These are phyloP conservation scores for Hucho hucho DNA, from an alignment of 2,113 vertebrate genomes.

Conservation along the genomic window DNA sequence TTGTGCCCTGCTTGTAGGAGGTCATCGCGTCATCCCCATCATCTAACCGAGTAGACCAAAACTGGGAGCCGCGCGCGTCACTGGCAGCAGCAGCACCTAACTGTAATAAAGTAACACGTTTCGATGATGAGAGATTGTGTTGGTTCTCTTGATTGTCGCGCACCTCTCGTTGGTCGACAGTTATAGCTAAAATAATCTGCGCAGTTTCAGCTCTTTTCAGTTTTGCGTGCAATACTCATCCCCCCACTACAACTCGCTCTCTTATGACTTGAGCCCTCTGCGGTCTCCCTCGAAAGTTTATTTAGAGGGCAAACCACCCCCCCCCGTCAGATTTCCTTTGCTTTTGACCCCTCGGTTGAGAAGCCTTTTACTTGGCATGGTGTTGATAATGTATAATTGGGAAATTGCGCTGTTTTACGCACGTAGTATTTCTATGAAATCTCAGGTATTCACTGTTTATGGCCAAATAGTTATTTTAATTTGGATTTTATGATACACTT, in stretches of 20 bases:
- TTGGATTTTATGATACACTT: not conserved
- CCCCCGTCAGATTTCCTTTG: conserved; percentile 60
- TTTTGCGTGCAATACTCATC: conserved; percentile 64
- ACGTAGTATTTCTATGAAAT: conserved; percentile 1
- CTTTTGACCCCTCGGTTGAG: conserved; percentile 9
- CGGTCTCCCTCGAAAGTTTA: conserved; percentile 74
- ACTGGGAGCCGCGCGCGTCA: conserved; percentile 14
- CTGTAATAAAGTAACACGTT: not conserved
- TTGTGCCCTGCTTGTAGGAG: conserved; percentile 42
- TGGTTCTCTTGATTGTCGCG: conserved; percentile 12
- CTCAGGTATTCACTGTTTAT: not conserved
- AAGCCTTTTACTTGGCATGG: not conserved
- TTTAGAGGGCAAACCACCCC: conserved; percentile 76
- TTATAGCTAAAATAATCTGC: conserved; percentile 50
- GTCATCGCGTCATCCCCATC: conserved; percentile 53
- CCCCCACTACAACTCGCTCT: conserved; percentile 64
- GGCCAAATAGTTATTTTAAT: not conserved
- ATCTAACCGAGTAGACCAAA: conserved; percentile 42
- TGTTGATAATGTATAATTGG: not conserved
- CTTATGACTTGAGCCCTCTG: conserved; percentile 75
- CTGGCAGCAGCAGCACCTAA: not conserved
- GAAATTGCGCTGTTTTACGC: not conserved
- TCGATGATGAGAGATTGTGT: conserved; percentile 14
- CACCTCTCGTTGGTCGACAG: conserved; percentile 26
- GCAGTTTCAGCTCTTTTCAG: conserved; percentile 66